Base-by-base conservation (phyloP, 30 jellyfish, hydroid and myxozoan genomes). In the Rhopilema esculentum region DNA sequence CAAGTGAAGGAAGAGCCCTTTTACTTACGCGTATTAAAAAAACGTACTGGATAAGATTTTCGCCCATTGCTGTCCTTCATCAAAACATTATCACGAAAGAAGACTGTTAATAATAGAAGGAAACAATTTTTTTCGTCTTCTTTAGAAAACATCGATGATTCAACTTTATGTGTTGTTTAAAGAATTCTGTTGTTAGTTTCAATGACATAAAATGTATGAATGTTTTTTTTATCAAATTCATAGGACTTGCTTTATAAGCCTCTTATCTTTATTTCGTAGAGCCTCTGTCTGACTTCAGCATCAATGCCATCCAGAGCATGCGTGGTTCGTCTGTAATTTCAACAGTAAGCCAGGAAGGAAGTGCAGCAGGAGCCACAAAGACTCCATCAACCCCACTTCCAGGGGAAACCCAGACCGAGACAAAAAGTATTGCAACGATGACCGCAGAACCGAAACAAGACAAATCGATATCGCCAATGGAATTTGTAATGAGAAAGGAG, bases 281-380 rank as follows among this genome's bases (percentile, higher is more conserved):
- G 32, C 84, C 97, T 0, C 92, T 89, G 1, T 89, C 97, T 15
- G 97, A 89, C 91, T 89, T 89, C 89, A 89, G 97, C 27, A 89
- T 89, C 76, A 80, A 72, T 26, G 97, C 97, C 18, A 89, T 89
- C 8, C 97, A 89, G 69, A 51, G 89, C 75, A 87, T 87, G 87
- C 92, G 92, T 32, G 92, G 92, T 23, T 50, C 85, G 30, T 65
- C 90, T 18, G 21, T 21, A 21, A 23, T 65, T 19, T 29, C 89
- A 17, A 70, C 72, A 9, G 33, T 80, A 9, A 40, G 25, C 80
- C 52, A 24, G 25, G 89, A 79, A 33, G n/a, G 4, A 1, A 18
- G 51, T 40, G 2, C 91, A 23, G 29, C 67, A 20, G 17, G 51
- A 57, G 12, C 79, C 71, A 70, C 92, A 26, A 26, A n/a, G 23